Conservation (phyloP, 1,140 invertebrate species). For the Saccostrea cuccullata region DNA sequence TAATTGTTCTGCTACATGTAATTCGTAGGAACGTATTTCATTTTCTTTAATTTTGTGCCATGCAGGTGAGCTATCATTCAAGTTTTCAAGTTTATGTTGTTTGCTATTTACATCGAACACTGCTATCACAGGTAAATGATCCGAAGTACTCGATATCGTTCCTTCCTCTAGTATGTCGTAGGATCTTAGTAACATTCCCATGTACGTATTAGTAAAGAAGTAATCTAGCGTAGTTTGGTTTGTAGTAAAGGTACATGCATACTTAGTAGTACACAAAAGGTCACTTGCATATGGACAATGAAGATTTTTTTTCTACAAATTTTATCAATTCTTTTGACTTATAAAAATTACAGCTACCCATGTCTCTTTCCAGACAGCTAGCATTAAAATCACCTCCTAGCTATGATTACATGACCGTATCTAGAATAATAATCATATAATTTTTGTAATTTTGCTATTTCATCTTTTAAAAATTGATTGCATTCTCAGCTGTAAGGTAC, state of each 20-base stretch:
- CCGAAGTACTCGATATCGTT: not conserved
- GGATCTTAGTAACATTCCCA: not conserved
- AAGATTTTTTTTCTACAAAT: not conserved
- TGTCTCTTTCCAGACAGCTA: not conserved
- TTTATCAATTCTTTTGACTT: not conserved
- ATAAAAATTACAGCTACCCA: not conserved
- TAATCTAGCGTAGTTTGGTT: not conserved
- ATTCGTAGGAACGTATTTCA: no score
- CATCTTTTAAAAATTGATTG: not conserved
- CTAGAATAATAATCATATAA: not conserved
- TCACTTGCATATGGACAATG: not conserved
- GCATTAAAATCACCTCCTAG: not conserved
- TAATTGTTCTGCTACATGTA: no score
- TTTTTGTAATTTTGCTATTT: not conserved
- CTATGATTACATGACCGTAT: not conserved
- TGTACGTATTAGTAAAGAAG: not conserved
- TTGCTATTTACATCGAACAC: no score
- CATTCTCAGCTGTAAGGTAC: not conserved
- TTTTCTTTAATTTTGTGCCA: no score
- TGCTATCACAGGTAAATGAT: not conserved
- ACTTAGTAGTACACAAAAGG: not conserved
- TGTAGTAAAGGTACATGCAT: not conserved
- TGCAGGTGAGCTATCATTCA: no score
- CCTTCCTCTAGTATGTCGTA: not conserved
- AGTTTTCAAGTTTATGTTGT: no score